Conservation (phyloP, 2,888 invertebrate genomes). For the Xylophagus ater region DNA sequence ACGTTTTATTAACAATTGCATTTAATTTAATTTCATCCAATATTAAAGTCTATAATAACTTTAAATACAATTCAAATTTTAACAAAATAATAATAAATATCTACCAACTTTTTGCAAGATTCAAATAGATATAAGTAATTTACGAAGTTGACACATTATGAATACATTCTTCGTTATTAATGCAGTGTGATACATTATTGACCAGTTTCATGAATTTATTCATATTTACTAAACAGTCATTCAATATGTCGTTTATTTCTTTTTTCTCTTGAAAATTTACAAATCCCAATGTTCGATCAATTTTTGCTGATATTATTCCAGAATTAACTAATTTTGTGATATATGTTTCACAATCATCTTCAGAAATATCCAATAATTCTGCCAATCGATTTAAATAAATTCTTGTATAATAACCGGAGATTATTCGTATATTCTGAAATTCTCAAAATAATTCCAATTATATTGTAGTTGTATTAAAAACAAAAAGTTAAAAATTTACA, state of each 20-base stretch:
- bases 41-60: no score
- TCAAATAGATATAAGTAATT: no score
- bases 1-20: no score
- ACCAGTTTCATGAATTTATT: conserved; percentile 79
- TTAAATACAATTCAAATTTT: no score
- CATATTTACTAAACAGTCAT: conserved; percentile 80
- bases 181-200: conserved; percentile 85
- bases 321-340: conserved; percentile 79
- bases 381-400: conserved; percentile 78
- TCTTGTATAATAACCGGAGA: conserved; percentile 93
- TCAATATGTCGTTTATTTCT: conserved; percentile 77
- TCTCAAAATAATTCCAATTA: conserved; percentile 9
- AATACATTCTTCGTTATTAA: conserved; percentile 76
- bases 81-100: no score
- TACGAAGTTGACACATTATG: no score
- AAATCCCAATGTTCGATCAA: conserved; percentile 80
- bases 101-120: no score
- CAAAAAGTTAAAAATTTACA: conserved; percentile 37
- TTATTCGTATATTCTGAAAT: conserved; percentile 59
- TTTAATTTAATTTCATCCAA: no score
- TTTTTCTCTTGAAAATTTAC: conserved; percentile 73
- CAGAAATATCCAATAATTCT: conserved; percentile 70
- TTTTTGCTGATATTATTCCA: conserved; percentile 78
- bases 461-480: not conserved
- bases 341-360: conserved; percentile 80